Evolutionary conservation across 2,888 invertebrate genomes (phyloP).

Genomic region (Drosophila trichaetosa): DNA sequence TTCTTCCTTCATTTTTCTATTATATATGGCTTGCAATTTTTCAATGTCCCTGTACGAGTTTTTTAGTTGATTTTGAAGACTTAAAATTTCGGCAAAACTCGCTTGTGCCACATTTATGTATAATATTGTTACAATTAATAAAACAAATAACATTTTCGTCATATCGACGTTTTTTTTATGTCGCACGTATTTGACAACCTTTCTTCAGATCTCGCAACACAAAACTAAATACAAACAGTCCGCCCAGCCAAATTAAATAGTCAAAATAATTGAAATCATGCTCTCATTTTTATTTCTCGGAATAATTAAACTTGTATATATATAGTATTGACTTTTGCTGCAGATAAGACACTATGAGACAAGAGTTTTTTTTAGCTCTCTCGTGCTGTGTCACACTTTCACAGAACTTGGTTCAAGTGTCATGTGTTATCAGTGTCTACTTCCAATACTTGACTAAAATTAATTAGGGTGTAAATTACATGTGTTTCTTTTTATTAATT

Average conservation of each 20-base stretch:
- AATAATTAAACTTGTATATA: constrained; percentile 8
- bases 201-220: constrained; percentile 31
- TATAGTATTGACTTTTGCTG: constrained; percentile 8
- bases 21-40: constrained; percentile 36
- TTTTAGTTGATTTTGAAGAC: constrained; percentile 39
- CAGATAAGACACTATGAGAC: constrained; percentile 35
- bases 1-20: constrained; percentile 39
- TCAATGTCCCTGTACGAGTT: constrained; percentile 40
- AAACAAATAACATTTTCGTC: constrained; percentile 13
- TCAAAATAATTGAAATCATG: constrained; percentile 14
- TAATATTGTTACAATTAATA: constrained; percentile 10
- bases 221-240: constrained; percentile 30
- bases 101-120: constrained; percentile 4
- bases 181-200: constrained; percentile 32
- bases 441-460: constrained; percentile 42
- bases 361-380: constrained; percentile 9
- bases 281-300: constrained; percentile 11
- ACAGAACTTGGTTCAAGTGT: constrained; percentile 32
- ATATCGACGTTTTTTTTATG: constrained; percentile 16
- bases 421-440: constrained; percentile 38
- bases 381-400: constrained; percentile 39
- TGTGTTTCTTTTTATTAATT: constrained; percentile 28
- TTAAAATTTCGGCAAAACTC: constrained; percentile 34
- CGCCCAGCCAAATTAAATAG: constrained; percentile 1
- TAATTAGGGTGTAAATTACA: constrained; percentile 56